Evolutionary conservation across 2,113 vertebrate species (phyloP), one percentile per base, ranked within the genome.

Genomic region (Butorides virescens): DNA sequence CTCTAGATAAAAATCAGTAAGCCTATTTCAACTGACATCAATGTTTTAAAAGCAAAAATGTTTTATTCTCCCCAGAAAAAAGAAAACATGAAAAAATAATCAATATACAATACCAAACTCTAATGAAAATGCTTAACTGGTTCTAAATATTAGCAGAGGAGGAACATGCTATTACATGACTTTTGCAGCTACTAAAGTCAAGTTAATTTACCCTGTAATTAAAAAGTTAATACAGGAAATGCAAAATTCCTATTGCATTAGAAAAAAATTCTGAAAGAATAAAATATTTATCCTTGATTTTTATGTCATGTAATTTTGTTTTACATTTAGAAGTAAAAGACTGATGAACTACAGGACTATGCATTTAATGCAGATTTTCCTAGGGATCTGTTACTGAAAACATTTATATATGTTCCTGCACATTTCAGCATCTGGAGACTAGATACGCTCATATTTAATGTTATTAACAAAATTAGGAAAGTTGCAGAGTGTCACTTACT

Each of bases 1-100:
- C 13, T 72, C n/a, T 55, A 72, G 80, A 94, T 94, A 95, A 97
- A 96, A 96, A 94, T 21, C 55, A 82, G 84, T 76, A 90, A 92
- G 78, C 49, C 7, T 46, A 52, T 89, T 93, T 90, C 71, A 85
- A 91, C 59, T 75, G 55, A 78, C 77, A 90, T 95, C 71, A 93
- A 9, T 78, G 42, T 86, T 93, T 97, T 53, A 93, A 78, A 94
- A 93, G 63, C 17, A 87, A 52, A 93, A 72, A 23, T 82, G 19
- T 63, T 96, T 90, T 66, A 90, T 84, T 96, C 63, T 83, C 73
- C 88, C 52, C 47, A 72, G 36, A 37, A 90, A 90, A 44, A 81
- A 29, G 47, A 85, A 95, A 58, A 77, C 27, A 25, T 6, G 37
- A 29, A 50, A 67, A 36, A 42, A 27, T 22, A 71, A 70, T 25